Conservation (phyloP, 2,113 vertebrate genomes). For the Corvus cornix region DNA sequence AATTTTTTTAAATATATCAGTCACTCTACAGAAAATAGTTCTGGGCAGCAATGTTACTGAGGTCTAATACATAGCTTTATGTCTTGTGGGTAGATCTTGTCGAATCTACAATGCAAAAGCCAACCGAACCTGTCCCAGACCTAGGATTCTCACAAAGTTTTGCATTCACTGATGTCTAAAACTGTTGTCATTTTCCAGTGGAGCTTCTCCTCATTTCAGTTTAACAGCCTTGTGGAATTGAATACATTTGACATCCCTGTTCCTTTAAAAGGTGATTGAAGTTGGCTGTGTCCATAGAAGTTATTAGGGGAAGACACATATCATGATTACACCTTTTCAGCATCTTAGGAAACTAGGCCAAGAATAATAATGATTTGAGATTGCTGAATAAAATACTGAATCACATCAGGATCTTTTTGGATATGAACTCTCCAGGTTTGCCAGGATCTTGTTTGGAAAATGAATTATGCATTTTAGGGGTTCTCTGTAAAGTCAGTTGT, state of each 20-base stretch:
- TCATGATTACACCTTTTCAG: neutral
- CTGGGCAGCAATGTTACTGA: neutral
- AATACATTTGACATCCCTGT: neutral
- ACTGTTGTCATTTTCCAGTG: neutral
- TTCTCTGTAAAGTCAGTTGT: neutral
- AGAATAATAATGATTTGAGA: neutral
- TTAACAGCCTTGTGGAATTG: neutral
- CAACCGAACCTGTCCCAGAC: neutral
- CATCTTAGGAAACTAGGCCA: neutral
- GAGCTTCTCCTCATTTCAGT: neutral
- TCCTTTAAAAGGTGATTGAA: neutral
- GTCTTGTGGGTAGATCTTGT: neutral
- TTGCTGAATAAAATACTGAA: neutral
- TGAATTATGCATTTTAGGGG: neutral
- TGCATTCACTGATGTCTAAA: neutral
- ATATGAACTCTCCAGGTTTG: neutral
- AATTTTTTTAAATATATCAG: rapidly evolving
- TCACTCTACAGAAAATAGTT: neutral
- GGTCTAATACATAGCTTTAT: neutral
- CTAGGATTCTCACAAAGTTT: neutral
- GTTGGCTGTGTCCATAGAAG: neutral
- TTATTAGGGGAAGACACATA: neutral
- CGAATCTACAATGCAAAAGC: neutral
- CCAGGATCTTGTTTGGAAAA: neutral
- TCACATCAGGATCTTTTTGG: neutral